phyloP scores from a whole-genome alignment of 2,797 vertebrate species.

The Oreonectes daqikongensis region DNA sequence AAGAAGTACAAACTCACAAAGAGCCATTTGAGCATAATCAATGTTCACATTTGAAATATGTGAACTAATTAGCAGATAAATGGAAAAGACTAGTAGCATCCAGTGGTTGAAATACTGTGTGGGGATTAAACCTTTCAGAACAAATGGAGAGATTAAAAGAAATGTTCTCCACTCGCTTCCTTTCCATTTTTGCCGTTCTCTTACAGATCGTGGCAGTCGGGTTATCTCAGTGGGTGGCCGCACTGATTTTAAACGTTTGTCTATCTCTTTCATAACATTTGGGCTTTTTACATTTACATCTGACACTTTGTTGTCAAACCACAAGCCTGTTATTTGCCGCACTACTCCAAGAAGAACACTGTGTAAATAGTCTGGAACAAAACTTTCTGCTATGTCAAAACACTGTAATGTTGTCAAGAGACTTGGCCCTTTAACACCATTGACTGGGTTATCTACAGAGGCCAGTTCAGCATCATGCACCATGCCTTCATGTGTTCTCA shows the following conservation, averaged over 20 bases:
- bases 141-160: no score
- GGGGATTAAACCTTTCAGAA: no score
- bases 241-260: neutral
- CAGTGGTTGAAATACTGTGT: no score
- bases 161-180: no score
- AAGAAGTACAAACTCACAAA: neutral
- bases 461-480: slow-evolving; percentile 3
- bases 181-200: no score
- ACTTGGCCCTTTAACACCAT: slow-evolving; percentile 1
- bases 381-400: slow-evolving; percentile 9
- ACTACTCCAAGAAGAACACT: neutral
- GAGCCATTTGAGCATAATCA: neutral
- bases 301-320: neutral
- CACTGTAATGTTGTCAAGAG: slow-evolving; percentile 17
- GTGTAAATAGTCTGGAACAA: slow-evolving; percentile 1
- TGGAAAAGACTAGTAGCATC: neutral
- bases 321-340: neutral
- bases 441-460: slow-evolving; percentile 1
- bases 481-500: neutral
- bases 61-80: neutral
- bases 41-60: neutral
- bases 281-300: neutral
- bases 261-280: neutral
- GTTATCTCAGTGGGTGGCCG: neutral
- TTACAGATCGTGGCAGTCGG: no score